Conservation (phyloP, 1,140 invertebrate genomes). For the Lerema accius region DNA sequence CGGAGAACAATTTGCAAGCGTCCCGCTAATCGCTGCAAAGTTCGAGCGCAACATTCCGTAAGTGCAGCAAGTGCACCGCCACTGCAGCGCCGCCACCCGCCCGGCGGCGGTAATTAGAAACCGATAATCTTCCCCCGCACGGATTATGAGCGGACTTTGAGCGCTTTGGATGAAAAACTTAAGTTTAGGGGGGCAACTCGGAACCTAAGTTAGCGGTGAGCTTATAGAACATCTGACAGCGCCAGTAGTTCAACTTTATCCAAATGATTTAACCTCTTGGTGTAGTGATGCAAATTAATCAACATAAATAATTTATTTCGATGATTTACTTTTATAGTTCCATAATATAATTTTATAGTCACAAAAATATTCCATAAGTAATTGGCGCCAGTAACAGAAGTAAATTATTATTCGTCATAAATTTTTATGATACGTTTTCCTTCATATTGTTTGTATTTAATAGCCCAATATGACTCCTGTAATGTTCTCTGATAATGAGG, state of each 20-base stretch:
- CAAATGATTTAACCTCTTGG: too few species aligned
- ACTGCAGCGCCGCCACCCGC: not conserved
- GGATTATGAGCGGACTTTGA: constrained; percentile 42
- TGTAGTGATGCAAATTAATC: too few species aligned
- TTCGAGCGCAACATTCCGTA: constrained; percentile 18
- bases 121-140: constrained; percentile 41
- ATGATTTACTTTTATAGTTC: too few species aligned
- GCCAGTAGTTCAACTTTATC: not conserved
- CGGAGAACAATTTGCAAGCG: constrained; percentile 5
- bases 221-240: not conserved
- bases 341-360: too few species aligned
- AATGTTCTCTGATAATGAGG: too few species aligned
- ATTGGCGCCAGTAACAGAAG: too few species aligned
- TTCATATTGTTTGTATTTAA: too few species aligned
- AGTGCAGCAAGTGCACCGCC: constrained; percentile 10
- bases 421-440: too few species aligned
- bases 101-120: constrained; percentile 47
- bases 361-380: too few species aligned
- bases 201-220: constrained; percentile 42
- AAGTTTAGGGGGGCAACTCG: constrained; percentile 30
- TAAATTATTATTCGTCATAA: too few species aligned
- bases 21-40: constrained; percentile 12
- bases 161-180: constrained; percentile 40
- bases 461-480: too few species aligned
- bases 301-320: too few species aligned